Percentiles rank a stretch among this genome's conserved stretches.
Conservation (phyloP, 1,140 invertebrate genomes). For the Diabrotica undecimpunctata region DNA sequence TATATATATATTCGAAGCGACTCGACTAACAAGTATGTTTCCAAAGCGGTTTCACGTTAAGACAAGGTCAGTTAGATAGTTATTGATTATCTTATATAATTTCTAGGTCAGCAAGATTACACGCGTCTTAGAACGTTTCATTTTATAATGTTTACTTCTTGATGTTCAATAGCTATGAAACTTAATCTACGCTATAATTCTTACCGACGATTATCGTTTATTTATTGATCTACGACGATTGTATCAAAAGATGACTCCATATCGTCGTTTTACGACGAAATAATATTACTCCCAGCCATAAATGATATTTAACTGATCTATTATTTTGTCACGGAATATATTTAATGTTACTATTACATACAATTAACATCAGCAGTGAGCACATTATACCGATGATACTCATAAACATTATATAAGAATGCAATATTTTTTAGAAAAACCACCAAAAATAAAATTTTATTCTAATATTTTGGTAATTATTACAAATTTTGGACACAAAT, state of each 20-base stretch:
- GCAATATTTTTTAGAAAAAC: too few relatives aligned
- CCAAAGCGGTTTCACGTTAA: slow-evolving; percentile 3
- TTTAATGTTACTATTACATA: too few relatives aligned
- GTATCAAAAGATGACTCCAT: neutral
- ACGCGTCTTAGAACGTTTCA: slow-evolving; percentile 6
- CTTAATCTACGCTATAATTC: neutral
- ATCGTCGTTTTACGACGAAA: neutral
- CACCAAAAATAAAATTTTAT: too few relatives aligned
- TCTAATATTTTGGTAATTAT: too few relatives aligned
- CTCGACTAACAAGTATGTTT: neutral
- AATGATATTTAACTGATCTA: too few relatives aligned
- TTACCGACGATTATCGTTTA: neutral
- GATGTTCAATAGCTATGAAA: slow-evolving; percentile 2
- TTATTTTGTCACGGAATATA: too few relatives aligned
- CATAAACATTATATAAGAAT: too few relatives aligned
- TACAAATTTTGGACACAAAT: too few relatives aligned
- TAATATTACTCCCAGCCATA: too few relatives aligned
- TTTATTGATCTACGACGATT: neutral
- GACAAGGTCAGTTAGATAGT: slow-evolving; percentile 8
- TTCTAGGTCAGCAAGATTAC: slow-evolving; percentile 13
- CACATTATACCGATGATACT: too few relatives aligned
- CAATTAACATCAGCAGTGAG: too few relatives aligned
- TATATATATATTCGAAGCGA: neutral
- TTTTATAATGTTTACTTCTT: slow-evolving; percentile 6
- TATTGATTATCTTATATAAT: slow-evolving; percentile 14